Conservation (phyloP, 1,140 invertebrate species). For the Argopecten irradians region DNA sequence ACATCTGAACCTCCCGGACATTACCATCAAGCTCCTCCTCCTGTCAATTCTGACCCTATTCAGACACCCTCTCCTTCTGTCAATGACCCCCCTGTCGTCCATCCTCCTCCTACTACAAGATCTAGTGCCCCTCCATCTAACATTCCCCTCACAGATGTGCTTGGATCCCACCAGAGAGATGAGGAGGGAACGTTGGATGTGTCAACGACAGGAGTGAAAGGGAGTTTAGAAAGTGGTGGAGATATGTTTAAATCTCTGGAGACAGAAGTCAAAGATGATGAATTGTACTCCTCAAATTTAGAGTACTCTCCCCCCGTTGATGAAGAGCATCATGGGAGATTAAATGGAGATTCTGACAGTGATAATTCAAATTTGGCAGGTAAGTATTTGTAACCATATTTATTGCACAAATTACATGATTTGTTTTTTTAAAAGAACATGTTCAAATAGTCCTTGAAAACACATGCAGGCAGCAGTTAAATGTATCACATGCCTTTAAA, state of each 20-base stretch:
- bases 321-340: background rate
- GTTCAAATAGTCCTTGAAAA: too few species aligned
- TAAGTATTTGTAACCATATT: background rate
- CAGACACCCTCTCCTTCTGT: background rate
- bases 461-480: too few species aligned
- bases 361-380: background rate
- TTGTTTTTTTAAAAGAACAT: too few species aligned
- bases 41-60: background rate
- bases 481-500: too few species aligned
- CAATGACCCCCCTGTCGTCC: background rate
- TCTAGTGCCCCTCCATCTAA: background rate
- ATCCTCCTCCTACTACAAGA: background rate
- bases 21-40: too few species aligned
- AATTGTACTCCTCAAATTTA: background rate
- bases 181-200: background rate
- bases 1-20: background rate
- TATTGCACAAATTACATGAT: too few species aligned
- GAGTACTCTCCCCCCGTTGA: background rate
- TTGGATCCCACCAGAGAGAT: background rate
- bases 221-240: background rate
- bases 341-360: background rate
- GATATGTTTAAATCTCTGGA: background rate
- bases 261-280: background rate
- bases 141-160: background rate
- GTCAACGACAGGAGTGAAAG: background rate